Evolutionary conservation across 2,797 vertebrate genomes (phyloP).

Genomic region (Typhlichthys eigenmanni): DNA sequence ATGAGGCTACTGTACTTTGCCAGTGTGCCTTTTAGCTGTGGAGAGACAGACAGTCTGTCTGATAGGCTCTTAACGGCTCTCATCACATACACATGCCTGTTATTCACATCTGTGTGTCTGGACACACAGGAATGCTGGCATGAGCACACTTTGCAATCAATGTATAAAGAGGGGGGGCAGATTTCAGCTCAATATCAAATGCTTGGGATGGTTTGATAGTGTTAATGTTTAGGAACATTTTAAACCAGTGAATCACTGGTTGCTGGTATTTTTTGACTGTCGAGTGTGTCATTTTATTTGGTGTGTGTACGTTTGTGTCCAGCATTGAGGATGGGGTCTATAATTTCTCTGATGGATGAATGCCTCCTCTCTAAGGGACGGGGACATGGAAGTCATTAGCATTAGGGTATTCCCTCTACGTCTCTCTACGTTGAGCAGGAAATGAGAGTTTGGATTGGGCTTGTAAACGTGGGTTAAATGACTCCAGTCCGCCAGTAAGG

Average conservation of each 20-base stretch:
- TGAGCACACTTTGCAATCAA: slow-evolving; percentile 23
- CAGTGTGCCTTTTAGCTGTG: slow-evolving; percentile 42
- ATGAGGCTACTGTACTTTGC: slow-evolving; percentile 44
- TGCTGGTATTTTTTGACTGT: slow-evolving; percentile 18
- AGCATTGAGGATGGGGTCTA: slow-evolving; percentile 15
- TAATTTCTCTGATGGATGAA: slow-evolving; percentile 58
- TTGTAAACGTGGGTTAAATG: slow-evolving; percentile 62
- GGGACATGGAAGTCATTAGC: slow-evolving; percentile 61
- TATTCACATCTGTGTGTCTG: slow-evolving; percentile 32
- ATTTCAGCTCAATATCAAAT: no score
- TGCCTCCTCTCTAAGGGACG: slow-evolving; percentile 51
- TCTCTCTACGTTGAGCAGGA: slow-evolving; percentile 32
- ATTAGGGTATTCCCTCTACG: slow-evolving; percentile 62
- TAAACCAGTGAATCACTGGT: slow-evolving; percentile 7
- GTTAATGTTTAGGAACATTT: slow-evolving; percentile 25
- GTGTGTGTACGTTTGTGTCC: slow-evolving; percentile 1
- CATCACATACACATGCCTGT: slow-evolving; percentile 29
- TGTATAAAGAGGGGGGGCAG: slow-evolving; percentile 9
- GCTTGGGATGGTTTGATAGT: slow-evolving; percentile 23
- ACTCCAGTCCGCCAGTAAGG: slow-evolving; percentile 27
- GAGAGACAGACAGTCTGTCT: slow-evolving; percentile 68
- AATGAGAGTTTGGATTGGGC: slow-evolving; percentile 32
- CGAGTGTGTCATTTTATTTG: not conserved
- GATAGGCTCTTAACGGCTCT: slow-evolving; percentile 52
- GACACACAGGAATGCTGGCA: slow-evolving; percentile 24